These are phyloP conservation scores for Synanthedon myopaeformis DNA, from an alignment of 2,888 invertebrate species.

Conservation along the genomic window DNA sequence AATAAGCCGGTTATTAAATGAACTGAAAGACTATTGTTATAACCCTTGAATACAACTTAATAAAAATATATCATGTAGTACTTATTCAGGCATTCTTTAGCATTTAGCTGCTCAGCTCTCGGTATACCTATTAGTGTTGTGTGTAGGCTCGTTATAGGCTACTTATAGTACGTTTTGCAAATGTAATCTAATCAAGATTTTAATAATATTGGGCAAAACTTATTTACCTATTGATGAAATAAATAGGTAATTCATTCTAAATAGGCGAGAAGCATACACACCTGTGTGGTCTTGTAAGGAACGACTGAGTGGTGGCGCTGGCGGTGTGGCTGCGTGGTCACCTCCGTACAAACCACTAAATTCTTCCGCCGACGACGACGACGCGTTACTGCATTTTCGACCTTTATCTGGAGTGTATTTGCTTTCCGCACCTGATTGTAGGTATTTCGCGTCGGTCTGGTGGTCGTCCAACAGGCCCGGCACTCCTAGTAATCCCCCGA, in stretches of 20 bases:
- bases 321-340: constrained; percentile 79
- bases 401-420: constrained; percentile 70
- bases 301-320: constrained; percentile 63
- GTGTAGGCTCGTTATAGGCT: too few species aligned
- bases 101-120: too few species aligned
- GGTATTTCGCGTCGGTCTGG: constrained; percentile 69
- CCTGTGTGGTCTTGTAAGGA: constrained; percentile 72
- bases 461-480: constrained; percentile 85
- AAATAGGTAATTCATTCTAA: background rate
- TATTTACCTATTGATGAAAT: background rate
- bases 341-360: constrained; percentile 87
- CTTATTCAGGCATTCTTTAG: too few species aligned
- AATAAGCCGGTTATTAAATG: too few species aligned
- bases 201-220: background rate
- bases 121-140: too few species aligned
- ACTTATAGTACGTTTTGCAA: too few species aligned
- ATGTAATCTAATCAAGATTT: background rate
- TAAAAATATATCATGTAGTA: too few species aligned
- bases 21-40: too few species aligned
- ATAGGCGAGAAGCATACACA: constrained; percentile 21
- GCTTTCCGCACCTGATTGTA: constrained; percentile 65
- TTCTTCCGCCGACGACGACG: constrained; percentile 86
- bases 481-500: constrained; percentile 82
- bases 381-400: constrained; percentile 82
- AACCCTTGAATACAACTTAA: too few species aligned